phyloP scores from a whole-genome alignment of 2,888 invertebrate species.

The Boloria selene region DNA sequence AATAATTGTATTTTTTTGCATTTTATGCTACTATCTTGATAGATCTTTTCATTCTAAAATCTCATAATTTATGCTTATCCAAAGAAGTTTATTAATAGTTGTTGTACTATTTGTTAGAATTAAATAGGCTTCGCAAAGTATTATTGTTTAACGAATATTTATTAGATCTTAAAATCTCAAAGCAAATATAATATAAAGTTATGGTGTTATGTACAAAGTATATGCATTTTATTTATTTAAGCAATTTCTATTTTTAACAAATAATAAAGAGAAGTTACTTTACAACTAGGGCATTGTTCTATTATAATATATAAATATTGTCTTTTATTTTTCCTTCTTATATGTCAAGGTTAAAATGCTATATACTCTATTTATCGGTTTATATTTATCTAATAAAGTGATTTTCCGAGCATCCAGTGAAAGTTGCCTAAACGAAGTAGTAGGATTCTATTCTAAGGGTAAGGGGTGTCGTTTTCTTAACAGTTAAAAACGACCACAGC shows the following conservation, averaged over 20 bases:
- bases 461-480: no score
- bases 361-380: no score
- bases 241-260: slow-evolving; percentile 18
- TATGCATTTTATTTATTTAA: slow-evolving; percentile 34
- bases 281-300: no score
- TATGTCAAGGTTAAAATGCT: no score
- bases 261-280: slow-evolving; percentile 2
- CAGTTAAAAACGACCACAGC: no score
- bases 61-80: slow-evolving; percentile 6
- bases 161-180: not conserved
- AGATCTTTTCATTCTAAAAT: slow-evolving; percentile 23
- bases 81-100: slow-evolving; percentile 14
- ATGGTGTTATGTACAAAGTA: slow-evolving; percentile 32
- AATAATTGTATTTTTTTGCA: slow-evolving; percentile 24
- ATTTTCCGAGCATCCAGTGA: no score
- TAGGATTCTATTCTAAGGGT: no score
- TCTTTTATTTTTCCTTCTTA: no score
- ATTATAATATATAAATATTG: no score
- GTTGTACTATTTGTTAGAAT: slow-evolving; percentile 4
- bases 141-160: slow-evolving; percentile 15
- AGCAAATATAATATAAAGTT: slow-evolving; percentile 20
- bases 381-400: no score
- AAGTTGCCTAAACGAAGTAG: no score
- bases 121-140: slow-evolving; percentile 2
- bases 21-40: slow-evolving; percentile 17